Evolutionary conservation across 1,140 invertebrate genomes (phyloP).

Genomic region (Epicauta chinensis): DNA sequence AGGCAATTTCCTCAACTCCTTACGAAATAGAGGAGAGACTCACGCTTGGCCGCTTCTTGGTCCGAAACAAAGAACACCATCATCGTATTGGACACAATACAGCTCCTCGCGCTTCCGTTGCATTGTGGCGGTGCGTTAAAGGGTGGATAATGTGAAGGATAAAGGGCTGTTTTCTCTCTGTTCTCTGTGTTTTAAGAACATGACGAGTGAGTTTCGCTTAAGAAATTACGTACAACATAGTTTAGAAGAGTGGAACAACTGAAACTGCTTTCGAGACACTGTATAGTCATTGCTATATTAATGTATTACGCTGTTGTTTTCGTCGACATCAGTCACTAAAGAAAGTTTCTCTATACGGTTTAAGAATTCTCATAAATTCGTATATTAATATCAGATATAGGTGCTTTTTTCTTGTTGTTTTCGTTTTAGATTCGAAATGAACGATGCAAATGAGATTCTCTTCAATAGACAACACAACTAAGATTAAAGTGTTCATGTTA

Average conservation of each 20-base stretch:
- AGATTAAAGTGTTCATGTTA: slow-evolving; percentile 4
- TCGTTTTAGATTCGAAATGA: not conserved
- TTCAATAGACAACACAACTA: slow-evolving; percentile 6
- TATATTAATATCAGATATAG: too few relatives aligned
- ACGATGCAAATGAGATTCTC: slow-evolving; percentile 1
- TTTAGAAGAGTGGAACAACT: not conserved
- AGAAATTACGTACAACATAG: slow-evolving; percentile 24
- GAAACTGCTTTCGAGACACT: not conserved
- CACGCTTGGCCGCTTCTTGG: slow-evolving; percentile 40
- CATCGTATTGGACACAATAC: slow-evolving; percentile 40
- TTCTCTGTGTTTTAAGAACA: slow-evolving; percentile 23
- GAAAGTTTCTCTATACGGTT: too few relatives aligned
- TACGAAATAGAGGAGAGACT: slow-evolving; percentile 27
- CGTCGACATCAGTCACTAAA: not conserved
- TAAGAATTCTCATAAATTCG: too few relatives aligned
- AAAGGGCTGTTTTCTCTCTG: slow-evolving; percentile 22
- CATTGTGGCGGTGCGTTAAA: slow-evolving; percentile 44
- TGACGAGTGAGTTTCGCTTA: slow-evolving; percentile 17
- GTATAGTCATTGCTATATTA: too few relatives aligned
- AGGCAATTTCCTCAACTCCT: slow-evolving; percentile 40
- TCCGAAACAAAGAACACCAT: slow-evolving; percentile 38
- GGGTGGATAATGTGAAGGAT: slow-evolving; percentile 41
- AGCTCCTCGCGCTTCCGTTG: slow-evolving; percentile 41
- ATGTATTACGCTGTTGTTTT: too few relatives aligned
- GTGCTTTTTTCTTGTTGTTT: too few relatives aligned